These are phyloP conservation scores for Onthophagus taurus DNA, from an alignment of 1,140 invertebrate species.

Conservation along the genomic window DNA sequence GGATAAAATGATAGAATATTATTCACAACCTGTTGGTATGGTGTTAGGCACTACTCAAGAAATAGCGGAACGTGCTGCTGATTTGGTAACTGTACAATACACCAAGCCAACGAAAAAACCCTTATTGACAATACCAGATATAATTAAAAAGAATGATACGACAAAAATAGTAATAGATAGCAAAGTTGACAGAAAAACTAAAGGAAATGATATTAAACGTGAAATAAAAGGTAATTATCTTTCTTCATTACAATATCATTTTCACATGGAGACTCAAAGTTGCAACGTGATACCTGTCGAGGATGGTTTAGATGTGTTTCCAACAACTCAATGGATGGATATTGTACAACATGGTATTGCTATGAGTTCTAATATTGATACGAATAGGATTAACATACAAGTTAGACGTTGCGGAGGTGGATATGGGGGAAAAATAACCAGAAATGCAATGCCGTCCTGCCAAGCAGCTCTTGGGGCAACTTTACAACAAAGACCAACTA, in stretches of 20 bases:
- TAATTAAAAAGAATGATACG: constrained; percentile 23
- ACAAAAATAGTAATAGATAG: constrained; percentile 20
- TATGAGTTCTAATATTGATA: constrained; percentile 43
- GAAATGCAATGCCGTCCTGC: constrained; percentile 39
- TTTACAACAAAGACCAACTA: constrained; percentile 46
- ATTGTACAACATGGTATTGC: constrained; percentile 50
- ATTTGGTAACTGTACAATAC: constrained; percentile 59
- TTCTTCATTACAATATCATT: constrained; percentile 46
- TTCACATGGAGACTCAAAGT: constrained; percentile 53
- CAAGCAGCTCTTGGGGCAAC: constrained; percentile 49
- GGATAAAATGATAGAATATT: constrained; percentile 44
- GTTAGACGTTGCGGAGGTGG: constrained; percentile 58
- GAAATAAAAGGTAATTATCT: constrained; percentile 40
- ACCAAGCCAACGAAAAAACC: constrained; percentile 40
- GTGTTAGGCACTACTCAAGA: constrained; percentile 53
- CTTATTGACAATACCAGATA: constrained; percentile 53
- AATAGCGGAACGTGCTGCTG: constrained; percentile 51
- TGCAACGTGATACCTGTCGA: constrained; percentile 54
- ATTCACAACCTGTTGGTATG: constrained; percentile 64
- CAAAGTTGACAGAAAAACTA: constrained; percentile 19
- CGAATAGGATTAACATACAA: constrained; percentile 47
- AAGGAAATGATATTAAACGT: constrained; percentile 26
- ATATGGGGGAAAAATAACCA: constrained; percentile 55
- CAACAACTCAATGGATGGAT: constrained; percentile 59
- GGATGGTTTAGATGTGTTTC: constrained; percentile 52